Evolutionary conservation across 2,113 vertebrate species (phyloP).

Genomic region (Phalacrocorax carbo): DNA sequence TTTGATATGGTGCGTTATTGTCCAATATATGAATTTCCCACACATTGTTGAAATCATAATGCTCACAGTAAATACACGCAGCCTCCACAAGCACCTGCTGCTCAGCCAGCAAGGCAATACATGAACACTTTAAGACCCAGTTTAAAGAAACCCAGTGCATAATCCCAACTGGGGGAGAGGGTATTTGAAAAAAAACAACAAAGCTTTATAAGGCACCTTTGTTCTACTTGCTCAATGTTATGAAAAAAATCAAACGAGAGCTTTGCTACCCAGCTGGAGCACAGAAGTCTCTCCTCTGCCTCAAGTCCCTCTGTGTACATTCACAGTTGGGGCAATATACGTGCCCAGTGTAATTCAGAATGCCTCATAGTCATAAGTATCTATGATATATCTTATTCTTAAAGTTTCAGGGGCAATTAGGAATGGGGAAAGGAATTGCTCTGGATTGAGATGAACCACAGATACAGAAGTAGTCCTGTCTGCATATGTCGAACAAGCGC

Average conservation of each 20-base stretch:
- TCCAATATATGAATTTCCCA: background rate
- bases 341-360: background rate
- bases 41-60: background rate
- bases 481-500: background rate
- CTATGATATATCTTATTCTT: background rate
- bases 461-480: background rate
- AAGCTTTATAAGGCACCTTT: background rate
- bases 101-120: background rate
- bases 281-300: background rate
- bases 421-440: background rate
- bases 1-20: background rate
- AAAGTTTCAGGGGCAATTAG: background rate
- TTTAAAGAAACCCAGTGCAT: background rate
- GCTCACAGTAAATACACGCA: background rate
- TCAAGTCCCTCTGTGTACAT: background rate
- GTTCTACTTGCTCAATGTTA: background rate
- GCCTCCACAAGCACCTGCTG: background rate
- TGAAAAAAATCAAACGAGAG: conserved; percentile 2
- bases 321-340: background rate
- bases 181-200: background rate
- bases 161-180: background rate
- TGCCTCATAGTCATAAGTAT: background rate
- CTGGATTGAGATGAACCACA: background rate
- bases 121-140: background rate
- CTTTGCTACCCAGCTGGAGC: background rate